Evolutionary conservation across 1,140 invertebrate species (phyloP).

Genomic region (Drosophila mayri): DNA sequence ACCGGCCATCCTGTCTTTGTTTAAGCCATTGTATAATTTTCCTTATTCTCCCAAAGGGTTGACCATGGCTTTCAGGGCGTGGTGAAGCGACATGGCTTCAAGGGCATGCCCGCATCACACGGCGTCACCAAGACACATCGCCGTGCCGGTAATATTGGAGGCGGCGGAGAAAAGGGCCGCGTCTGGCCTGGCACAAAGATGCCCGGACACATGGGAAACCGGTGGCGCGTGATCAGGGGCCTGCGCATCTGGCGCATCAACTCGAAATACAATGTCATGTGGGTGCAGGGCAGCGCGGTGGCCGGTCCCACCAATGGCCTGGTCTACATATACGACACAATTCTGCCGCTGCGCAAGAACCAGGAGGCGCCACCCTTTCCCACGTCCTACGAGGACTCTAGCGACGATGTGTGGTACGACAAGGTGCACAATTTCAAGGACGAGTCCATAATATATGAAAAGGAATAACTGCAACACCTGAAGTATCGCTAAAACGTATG

Average conservation of each 20-base stretch:
- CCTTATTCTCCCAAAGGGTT: constrained; percentile 86
- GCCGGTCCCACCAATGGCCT: constrained; percentile 93
- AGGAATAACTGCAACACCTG: constrained; percentile 48
- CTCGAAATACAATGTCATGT: constrained; percentile 97
- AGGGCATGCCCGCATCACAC: constrained; percentile 96
- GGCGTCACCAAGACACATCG: constrained; percentile 98
- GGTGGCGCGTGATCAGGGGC: constrained; percentile 90
- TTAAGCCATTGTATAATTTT: neutral
- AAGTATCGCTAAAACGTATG: constrained; percentile 13
- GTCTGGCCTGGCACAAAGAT: constrained; percentile 98
- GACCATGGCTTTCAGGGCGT: constrained; percentile 99
- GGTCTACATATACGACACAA: constrained; percentile 93
- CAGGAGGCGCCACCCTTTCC: constrained; percentile 91
- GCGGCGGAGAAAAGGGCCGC: constrained; percentile 92
- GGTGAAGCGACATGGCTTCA: constrained; percentile 97
- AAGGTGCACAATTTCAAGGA: constrained; percentile 79
- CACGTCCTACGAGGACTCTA: constrained; percentile 89
- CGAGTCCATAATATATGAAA: constrained; percentile 71
- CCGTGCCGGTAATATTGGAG: constrained; percentile 95
- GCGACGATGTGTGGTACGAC: constrained; percentile 78
- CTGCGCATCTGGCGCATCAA: constrained; percentile 96
- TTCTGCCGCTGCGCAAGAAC: constrained; percentile 87
- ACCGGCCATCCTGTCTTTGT: neutral
- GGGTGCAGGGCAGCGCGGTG: constrained; percentile 91
- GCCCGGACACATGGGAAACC: constrained; percentile 98